Base-by-base conservation (phyloP, 2,888 invertebrate species). In the Drepana falcataria region DNA sequence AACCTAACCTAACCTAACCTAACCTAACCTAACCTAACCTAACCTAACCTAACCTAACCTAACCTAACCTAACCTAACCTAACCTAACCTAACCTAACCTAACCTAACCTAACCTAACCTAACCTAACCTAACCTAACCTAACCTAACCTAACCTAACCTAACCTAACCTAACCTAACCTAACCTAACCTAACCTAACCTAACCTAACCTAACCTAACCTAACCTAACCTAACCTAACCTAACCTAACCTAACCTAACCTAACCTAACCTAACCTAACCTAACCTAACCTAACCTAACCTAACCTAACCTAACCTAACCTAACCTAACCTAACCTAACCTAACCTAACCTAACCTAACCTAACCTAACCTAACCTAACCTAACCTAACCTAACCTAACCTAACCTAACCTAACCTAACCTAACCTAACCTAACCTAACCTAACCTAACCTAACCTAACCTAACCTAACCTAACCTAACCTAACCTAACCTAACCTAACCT, bases 351-450 rank as follows among this genome's bases (percentile, higher is more conserved):
- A 51, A 51, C 51, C 51, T 51, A 51, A 51, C 51, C 51, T 51
- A 51, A 51, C 51, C 51, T 51, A 51, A 51, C 51, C 51, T 51
- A 51, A 51, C 51, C 51, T 51, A 51, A 51, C 51, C 51, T 51
- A 51, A 52, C 52, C 52, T 52, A 52, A 52, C 52, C 52, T 52
- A 52, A 52, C 52, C 52, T 52, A 52, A 52, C 52, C 52, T 52
- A 52, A 52, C 52, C 52, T 52, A 52, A 52, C 52, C 52, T 52
- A 52, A 52, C 52, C 52, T 52, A 52, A 52, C 52, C 52, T 52
- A 52, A 52, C 52, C 52, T 52, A 52, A 52, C 52, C 52, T 52
- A 52, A 52, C 52, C 52, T 52, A 52, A 52, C 52, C 52, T 52
- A 52, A 52, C 52, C 52, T 52, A 52, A 52, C 52, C 52, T 52